Percentiles rank a stretch among this genome's conserved stretches.
These are phyloP conservation scores for Sebastes schlegelii DNA, from an alignment of 2,113 vertebrate species.

Conservation along the genomic window DNA sequence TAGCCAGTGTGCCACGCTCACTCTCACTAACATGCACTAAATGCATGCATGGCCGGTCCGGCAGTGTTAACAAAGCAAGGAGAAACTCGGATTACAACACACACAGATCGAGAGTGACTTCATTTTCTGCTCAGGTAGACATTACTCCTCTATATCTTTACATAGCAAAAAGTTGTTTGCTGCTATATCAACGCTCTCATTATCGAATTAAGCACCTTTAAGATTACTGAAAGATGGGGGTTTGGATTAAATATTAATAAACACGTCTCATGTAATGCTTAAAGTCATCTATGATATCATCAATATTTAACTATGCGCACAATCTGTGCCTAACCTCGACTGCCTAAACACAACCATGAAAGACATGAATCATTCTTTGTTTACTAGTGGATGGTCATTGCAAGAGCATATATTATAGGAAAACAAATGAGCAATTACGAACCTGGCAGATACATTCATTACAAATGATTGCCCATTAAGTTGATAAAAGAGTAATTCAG, in stretches of 20 bases:
- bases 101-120: too few relatives aligned
- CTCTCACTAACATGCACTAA: too few relatives aligned
- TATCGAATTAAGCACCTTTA: neutral
- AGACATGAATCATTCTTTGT: neutral
- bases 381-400: neutral
- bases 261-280: neutral
- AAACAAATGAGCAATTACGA: conserved; percentile 11
- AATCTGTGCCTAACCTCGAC: neutral
- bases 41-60: too few relatives aligned
- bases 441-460: neutral
- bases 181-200: too few relatives aligned
- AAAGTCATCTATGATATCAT: neutral
- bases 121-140: too few relatives aligned
- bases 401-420: neutral
- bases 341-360: neutral
- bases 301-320: neutral
- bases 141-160: too few relatives aligned
- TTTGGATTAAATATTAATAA: neutral
- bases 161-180: too few relatives aligned
- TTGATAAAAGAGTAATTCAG: neutral
- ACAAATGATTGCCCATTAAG: neutral
- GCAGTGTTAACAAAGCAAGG: too few relatives aligned
- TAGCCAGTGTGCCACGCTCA: too few relatives aligned
- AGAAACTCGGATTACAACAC: too few relatives aligned
- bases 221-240: neutral